Base-by-base conservation (phyloP, 1,140 invertebrate species). In the Trichonephila clavipes region DNA sequence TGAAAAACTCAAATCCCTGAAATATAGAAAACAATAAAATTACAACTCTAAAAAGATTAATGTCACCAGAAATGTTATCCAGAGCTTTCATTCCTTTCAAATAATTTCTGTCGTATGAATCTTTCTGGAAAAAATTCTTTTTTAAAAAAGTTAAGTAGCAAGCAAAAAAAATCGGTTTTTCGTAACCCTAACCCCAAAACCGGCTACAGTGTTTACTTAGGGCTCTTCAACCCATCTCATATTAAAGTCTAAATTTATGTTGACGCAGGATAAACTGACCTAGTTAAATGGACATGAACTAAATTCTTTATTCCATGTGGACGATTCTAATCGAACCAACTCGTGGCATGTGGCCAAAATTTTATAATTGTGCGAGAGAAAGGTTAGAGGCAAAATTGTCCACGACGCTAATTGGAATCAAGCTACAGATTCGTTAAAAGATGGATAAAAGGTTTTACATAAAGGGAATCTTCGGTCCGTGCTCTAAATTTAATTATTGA, bases 381-480 rank as follows among this genome's bases (percentile, higher is more conserved):
- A 77, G 51, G 44, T 83, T 58, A 12, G 19, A n/a, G 40, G 6
- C 19, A 51, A 83, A 83, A 83, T 59, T 83, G 82, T 51, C 40
- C 21, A 58, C n/a, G 82, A 83, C 82, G 19, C 44, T 83, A 83
- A 83, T 83, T 83, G 82, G 82, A 83, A 77, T 77, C 72, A 34
- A 28, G 24, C 72, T 77, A 19, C 72, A 77, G 12, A 24, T 77
- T 34, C 72, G 34, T 77, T 40, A 40, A 77, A 40, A 77, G 69
- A 28, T 40, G 28, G 72, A 77, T 40, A 77, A 77, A 34, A 77
- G 72, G 72, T 77, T 40, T 77, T 34, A 28, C 72, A 77, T 77
- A 18, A 28, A 77, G 34, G 18, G 62, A 19, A 64, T 1, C 21
- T 64, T 64, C 62, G 62, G 62, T 64, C 16, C 19, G 18, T 7